phyloP scores from a whole-genome alignment of 2,888 invertebrate species.

The Apotomis capreana region DNA sequence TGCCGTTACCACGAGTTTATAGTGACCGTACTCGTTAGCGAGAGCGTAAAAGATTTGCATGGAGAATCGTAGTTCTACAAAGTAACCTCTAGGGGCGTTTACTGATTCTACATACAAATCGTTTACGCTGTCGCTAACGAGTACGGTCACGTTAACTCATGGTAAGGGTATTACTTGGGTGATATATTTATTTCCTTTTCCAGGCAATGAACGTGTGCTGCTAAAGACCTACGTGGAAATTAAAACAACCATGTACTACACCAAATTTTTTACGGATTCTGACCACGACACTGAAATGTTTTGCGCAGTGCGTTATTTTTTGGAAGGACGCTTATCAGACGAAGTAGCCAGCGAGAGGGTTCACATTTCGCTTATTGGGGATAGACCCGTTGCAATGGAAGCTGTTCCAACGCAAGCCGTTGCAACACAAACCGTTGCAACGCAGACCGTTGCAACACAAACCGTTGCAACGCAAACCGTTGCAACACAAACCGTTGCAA shows the following conservation, averaged over 20 bases:
- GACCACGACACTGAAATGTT: neutral
- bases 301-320: slow-evolving; percentile 5
- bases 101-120: too few relatives aligned
- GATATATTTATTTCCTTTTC: neutral
- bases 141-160: too few relatives aligned
- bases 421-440: too few relatives aligned
- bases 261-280: neutral
- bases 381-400: neutral
- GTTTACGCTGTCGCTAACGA: too few relatives aligned
- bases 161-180: neutral
- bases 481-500: too few relatives aligned
- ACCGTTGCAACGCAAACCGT: too few relatives aligned
- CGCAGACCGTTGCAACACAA: too few relatives aligned
- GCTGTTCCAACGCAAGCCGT: neutral
- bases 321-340: neutral
- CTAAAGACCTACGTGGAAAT: neutral
- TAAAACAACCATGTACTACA: neutral
- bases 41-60: too few relatives aligned
- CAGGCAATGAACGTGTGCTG: neutral
- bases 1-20: too few relatives aligned
- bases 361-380: neutral
- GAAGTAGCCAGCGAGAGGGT: neutral
- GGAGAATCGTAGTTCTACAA: too few relatives aligned
- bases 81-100: too few relatives aligned
- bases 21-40: too few relatives aligned